Evolutionary conservation across 2,888 invertebrate species (phyloP), one percentile per base, ranked within the genome.

Genomic region (Drosophila paranaensis): DNA sequence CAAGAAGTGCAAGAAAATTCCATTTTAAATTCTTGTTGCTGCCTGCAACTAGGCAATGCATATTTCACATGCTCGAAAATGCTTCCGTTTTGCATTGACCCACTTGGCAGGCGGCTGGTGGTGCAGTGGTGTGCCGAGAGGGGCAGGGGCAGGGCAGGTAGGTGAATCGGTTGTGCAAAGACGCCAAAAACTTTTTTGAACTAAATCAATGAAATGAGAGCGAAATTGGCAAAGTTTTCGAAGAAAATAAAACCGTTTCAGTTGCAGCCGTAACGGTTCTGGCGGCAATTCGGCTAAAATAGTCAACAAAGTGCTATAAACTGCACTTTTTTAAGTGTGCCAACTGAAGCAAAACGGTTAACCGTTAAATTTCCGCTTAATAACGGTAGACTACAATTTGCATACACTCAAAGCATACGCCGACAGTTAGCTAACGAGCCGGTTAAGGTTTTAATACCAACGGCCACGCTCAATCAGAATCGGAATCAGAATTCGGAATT

Each of bases 1-100:
- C 88, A 75, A 82, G 39, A 77, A 82, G 37, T 77, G 82, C 71
- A 79, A 68, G 77, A 61, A 79, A 85, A 77, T 73, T 65, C 79
- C 58, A 51, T 77, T 87, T 71, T 70, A 77, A 85, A 82, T 74
- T 79, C 63, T 62, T 72, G 35, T 65, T 35, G 53, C 64, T 65
- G 65, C 68, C 70, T 25, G 50, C 73, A 81, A 66, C 54, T 74
- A 71, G 78, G 68, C 77, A 77, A 73, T 60, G 64, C 61, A 80
- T 63, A 63, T 35, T 50, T 55, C 55, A 73, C 68, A 71, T 48
- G 58, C 77, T 71, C 77, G 71, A 76, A 76, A 77, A 69, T 62
- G 78, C 58, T 77, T 78, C 76, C 78, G 78, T 69, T 77, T 77
- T 60, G 65, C 76, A 77, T 78, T 77, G 76, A 77, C 76, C 76